Conservation (phyloP, 2,113 vertebrate genomes). For the Equus przewalskii region DNA sequence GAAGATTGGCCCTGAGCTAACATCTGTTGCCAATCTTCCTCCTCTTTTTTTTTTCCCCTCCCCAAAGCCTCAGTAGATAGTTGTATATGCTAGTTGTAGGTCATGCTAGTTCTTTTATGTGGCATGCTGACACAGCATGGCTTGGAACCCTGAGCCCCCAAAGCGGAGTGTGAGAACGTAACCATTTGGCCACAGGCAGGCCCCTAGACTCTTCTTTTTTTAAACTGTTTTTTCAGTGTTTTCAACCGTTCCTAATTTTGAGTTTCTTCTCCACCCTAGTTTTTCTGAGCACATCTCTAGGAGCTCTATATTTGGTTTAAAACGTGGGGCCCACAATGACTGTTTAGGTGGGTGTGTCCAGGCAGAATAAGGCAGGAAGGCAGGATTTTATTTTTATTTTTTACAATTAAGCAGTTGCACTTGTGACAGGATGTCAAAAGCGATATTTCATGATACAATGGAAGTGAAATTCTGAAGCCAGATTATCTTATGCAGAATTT, state of each 20-base stretch:
- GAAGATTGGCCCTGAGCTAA: no score
- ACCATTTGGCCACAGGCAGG: no score
- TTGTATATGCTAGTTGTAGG: no score
- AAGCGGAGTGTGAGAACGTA: no score
- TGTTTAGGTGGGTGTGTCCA: neutral
- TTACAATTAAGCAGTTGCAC: slow-evolving; percentile 21
- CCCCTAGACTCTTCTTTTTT: neutral
- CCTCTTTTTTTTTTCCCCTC: no score
- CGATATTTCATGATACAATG: neutral
- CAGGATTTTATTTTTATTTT: slow-evolving; percentile 50
- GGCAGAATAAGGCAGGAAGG: neutral
- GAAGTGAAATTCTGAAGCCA: neutral
- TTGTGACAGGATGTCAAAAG: slow-evolving; percentile 60
- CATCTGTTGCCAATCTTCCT: no score
- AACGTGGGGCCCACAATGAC: neutral
- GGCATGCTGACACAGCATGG: no score
- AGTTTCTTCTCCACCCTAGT: neutral
- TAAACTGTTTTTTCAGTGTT: neutral
- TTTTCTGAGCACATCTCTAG: neutral
- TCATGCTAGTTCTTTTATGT: no score
- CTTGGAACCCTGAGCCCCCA: no score
- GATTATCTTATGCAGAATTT: neutral
- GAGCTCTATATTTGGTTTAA: neutral
- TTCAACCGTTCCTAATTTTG: neutral
- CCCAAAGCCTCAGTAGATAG: no score